Evolutionary conservation across 2,888 invertebrate genomes (phyloP).

Genomic region (Biston stratarius): DNA sequence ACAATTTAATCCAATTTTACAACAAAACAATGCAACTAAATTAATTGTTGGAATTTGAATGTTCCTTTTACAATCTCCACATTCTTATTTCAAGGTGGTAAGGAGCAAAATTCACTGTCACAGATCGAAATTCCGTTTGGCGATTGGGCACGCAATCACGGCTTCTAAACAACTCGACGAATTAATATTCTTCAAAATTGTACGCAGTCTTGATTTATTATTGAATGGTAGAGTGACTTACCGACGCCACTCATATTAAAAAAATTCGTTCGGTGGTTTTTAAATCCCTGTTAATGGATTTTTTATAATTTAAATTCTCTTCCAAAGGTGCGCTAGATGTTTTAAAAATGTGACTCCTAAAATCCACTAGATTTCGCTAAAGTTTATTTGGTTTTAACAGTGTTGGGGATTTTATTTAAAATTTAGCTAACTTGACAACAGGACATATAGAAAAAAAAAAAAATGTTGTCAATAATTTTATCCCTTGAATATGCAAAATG

Average conservation of each 20-base stretch:
- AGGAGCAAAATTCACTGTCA: constrained; percentile 29
- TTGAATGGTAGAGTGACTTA: background rate
- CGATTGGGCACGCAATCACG: constrained; percentile 79
- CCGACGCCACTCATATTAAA: background rate
- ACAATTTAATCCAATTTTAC: constrained; percentile 34
- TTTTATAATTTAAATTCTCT: too few species aligned
- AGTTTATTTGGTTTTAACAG: too few species aligned
- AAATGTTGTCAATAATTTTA: too few species aligned
- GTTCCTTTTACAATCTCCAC: background rate
- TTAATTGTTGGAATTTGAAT: constrained; percentile 26
- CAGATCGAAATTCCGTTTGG: constrained; percentile 48
- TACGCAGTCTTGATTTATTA: constrained; percentile 70
- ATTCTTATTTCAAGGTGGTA: constrained; percentile 19
- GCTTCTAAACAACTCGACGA: constrained; percentile 75
- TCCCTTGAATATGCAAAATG: too few species aligned
- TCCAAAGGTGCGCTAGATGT: background rate
- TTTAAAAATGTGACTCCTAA: too few species aligned
- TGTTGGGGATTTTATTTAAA: too few species aligned
- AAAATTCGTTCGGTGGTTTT: background rate
- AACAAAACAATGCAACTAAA: constrained; percentile 34
- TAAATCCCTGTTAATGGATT: background rate
- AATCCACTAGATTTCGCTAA: too few species aligned
- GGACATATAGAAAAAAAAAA: too few species aligned
- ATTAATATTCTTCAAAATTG: constrained; percentile 80
- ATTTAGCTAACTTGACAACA: too few species aligned